A percentile compares a stretch with the other conserved stretches of the same genome.
Conservation (phyloP, 1,140 invertebrate species). For the Lordiphosa mommai region DNA sequence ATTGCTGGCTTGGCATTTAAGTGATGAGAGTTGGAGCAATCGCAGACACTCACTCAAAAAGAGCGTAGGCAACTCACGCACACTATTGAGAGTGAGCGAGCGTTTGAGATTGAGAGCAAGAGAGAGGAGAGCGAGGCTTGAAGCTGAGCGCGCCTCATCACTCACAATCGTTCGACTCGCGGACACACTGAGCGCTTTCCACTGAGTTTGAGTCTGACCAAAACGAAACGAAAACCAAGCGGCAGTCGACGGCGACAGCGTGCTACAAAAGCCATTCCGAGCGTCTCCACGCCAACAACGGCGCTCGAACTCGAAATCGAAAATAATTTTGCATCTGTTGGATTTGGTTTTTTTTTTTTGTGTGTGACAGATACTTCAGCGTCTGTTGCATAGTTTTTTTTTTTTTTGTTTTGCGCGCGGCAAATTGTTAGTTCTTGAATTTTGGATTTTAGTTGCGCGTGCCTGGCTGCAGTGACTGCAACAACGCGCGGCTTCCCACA, state of each 20-base stretch:
- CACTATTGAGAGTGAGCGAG: constrained; percentile 5
- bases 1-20: constrained; percentile 6
- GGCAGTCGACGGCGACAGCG: constrained; percentile 59
- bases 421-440: constrained; percentile 19
- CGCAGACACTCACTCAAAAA: constrained; percentile 24
- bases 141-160: background rate
- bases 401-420: constrained; percentile 31
- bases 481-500: constrained; percentile 34
- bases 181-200: background rate
- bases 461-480: constrained; percentile 37
- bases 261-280: constrained; percentile 46
- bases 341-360: constrained; percentile 12
- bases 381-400: constrained; percentile 4
- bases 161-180: too few species aligned
- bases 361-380: constrained; percentile 12
- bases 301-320: constrained; percentile 51
- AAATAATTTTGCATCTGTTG: constrained; percentile 10
- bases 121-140: constrained; percentile 14
- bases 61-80: background rate
- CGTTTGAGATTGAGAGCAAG: constrained; percentile 10
- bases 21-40: background rate
- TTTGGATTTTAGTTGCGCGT: constrained; percentile 37
- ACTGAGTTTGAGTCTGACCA: constrained; percentile 24
- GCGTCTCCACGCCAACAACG: constrained; percentile 31
- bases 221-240: constrained; percentile 56